These are phyloP conservation scores for Amniataba percoides DNA, from an alignment of 2,797 vertebrate species.

Conservation along the genomic window DNA sequence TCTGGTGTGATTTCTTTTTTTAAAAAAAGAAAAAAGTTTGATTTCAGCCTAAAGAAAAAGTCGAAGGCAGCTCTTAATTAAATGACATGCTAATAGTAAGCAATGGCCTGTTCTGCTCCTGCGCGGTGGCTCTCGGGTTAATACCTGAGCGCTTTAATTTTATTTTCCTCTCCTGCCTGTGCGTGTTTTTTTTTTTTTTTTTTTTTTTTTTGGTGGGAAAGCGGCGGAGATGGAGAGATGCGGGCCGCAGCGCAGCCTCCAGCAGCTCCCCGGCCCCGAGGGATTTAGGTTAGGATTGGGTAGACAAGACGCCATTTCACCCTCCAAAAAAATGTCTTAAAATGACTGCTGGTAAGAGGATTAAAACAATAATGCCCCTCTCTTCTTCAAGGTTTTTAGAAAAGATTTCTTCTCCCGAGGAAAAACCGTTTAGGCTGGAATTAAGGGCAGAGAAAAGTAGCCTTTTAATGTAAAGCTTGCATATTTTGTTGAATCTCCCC, in stretches of 20 bases:
- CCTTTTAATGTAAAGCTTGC: slow-evolving; percentile 95
- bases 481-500: slow-evolving; percentile 90
- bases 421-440: slow-evolving; percentile 99
- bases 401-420: slow-evolving; percentile 98
- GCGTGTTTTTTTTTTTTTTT: too few relatives aligned
- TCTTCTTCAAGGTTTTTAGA: slow-evolving; percentile 95
- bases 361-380: slow-evolving; percentile 99
- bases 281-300: slow-evolving; percentile 93
- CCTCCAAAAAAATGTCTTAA: slow-evolving; percentile 94
- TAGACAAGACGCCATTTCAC: slow-evolving; percentile 95
- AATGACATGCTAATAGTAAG: slow-evolving; percentile 55
- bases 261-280: slow-evolving; percentile 89
- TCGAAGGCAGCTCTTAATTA: slow-evolving; percentile 49
- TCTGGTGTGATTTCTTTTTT: not conserved
- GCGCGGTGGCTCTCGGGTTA: slow-evolving; percentile 61
- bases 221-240: slow-evolving; percentile 86
- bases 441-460: slow-evolving; percentile 95
- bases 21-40: not conserved
- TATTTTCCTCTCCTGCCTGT: slow-evolving; percentile 87
- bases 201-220: slow-evolving; percentile 83
- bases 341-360: slow-evolving; percentile 99
- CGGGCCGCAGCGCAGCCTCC: slow-evolving; percentile 85
- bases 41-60: not conserved
- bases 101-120: slow-evolving; percentile 5
- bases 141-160: slow-evolving; percentile 76